Conservation (phyloP, 1,140 invertebrate genomes). For the Bombus balteatus region DNA sequence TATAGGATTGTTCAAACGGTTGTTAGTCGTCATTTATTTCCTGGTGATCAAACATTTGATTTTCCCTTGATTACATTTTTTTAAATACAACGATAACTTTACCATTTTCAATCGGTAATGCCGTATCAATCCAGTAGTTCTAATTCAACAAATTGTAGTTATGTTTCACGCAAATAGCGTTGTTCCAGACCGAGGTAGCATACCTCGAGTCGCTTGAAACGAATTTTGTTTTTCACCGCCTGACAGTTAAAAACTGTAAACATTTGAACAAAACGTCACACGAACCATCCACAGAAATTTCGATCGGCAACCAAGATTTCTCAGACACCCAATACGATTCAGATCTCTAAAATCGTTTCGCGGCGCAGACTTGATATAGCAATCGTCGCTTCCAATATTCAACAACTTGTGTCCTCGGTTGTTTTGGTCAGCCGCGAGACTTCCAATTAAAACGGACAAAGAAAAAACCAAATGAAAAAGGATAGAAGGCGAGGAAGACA, state of each 20-base stretch:
- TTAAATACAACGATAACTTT: no score
- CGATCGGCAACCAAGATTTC: not conserved
- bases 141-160: no score
- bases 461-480: not conserved
- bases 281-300: not conserved
- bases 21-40: no score
- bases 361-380: constrained; percentile 9
- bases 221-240: no score
- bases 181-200: no score
- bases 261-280: not conserved
- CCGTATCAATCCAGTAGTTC: no score
- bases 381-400: constrained; percentile 19
- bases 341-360: constrained; percentile 14
- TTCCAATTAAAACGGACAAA: constrained; percentile 11
- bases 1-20: no score
- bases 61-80: not conserved
- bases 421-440: constrained; percentile 28
- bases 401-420: not conserved
- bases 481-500: not conserved
- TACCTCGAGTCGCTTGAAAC: no score
- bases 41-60: not conserved
- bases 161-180: no score
- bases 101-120: no score
- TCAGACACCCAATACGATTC: not conserved
- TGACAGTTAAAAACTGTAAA: not conserved